A percentile compares a stretch with the other conserved stretches of the same genome.
These are phyloP conservation scores for Pantherophis guttatus DNA, from an alignment of 2,113 vertebrate species.

Conservation along the genomic window DNA sequence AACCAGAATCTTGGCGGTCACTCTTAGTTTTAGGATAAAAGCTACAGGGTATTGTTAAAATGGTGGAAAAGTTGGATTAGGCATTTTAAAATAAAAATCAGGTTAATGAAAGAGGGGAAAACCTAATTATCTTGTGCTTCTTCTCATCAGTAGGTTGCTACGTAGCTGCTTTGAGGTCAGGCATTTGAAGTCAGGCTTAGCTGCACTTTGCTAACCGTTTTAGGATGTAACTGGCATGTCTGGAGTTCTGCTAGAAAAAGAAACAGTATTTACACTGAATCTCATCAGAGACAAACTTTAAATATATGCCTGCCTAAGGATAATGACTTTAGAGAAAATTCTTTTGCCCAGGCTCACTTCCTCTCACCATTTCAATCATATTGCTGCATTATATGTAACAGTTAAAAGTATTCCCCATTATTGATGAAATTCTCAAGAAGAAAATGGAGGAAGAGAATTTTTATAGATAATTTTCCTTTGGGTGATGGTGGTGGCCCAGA, in stretches of 20 bases:
- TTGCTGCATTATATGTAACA: not conserved
- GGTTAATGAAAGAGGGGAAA: not conserved
- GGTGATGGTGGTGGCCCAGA: slow-evolving; percentile 37
- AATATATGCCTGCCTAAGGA: not conserved
- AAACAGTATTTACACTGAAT: not conserved
- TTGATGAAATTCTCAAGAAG: not conserved
- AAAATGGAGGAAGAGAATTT: not conserved
- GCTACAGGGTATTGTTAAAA: not conserved
- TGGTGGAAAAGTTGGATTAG: not conserved
- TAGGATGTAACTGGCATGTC: not conserved
- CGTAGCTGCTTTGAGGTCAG: not conserved
- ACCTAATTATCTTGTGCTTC: not conserved
- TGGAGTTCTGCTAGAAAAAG: slow-evolving; percentile 17
- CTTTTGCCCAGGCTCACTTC: not conserved
- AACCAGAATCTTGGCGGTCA: not conserved
- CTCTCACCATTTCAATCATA: not conserved
- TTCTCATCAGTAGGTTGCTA: not conserved
- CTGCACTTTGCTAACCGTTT: not conserved
- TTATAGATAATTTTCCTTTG: slow-evolving; percentile 20
- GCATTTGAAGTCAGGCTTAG: not conserved
- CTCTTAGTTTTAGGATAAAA: not conserved
- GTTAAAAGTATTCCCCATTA: not conserved
- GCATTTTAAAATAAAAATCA: not conserved
- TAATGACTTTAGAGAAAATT: not conserved
- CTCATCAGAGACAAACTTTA: not conserved